These are phyloP conservation scores for Platycheirus albimanus DNA, from an alignment of 2,888 invertebrate species.

Conservation along the genomic window DNA sequence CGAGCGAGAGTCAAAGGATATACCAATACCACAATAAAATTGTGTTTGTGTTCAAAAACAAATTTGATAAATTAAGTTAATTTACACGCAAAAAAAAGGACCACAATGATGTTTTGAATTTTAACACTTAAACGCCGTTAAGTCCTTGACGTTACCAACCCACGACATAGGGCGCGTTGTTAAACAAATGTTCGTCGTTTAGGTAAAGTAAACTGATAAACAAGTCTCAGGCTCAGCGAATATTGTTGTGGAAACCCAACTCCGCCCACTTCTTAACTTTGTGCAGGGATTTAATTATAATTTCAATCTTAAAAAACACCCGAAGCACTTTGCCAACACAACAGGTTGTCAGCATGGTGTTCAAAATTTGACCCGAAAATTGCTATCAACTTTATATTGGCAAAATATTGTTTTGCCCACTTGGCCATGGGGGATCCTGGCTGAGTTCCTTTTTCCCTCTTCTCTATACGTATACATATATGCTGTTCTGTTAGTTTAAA, in stretches of 20 bases:
- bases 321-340: constrained; percentile 56
- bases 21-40: not conserved
- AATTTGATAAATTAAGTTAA: constrained; percentile 39
- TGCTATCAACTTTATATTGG: constrained; percentile 69
- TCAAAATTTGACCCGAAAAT: constrained; percentile 67
- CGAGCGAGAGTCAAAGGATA: constrained; percentile 24
- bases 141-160: not conserved
- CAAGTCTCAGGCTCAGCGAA: constrained; percentile 8
- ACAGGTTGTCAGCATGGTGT: constrained; percentile 62
- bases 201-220: constrained; percentile 36
- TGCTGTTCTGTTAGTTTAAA: constrained; percentile 5
- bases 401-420: constrained; percentile 53
- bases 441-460: constrained; percentile 1
- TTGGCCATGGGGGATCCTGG: not conserved
- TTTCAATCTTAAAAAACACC: constrained; percentile 68
- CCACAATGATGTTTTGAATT: constrained; percentile 19
- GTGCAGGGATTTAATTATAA: constrained; percentile 65
- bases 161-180: not conserved
- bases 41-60: constrained; percentile 14
- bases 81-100: constrained; percentile 32
- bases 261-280: constrained; percentile 35
- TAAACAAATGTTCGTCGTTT: constrained; percentile 20
- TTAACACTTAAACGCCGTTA: not conserved
- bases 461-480: too few relatives aligned
- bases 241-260: constrained; percentile 24